Conservation (phyloP, 1,140 invertebrate genomes). For the Ctenoplectra terminalis region DNA sequence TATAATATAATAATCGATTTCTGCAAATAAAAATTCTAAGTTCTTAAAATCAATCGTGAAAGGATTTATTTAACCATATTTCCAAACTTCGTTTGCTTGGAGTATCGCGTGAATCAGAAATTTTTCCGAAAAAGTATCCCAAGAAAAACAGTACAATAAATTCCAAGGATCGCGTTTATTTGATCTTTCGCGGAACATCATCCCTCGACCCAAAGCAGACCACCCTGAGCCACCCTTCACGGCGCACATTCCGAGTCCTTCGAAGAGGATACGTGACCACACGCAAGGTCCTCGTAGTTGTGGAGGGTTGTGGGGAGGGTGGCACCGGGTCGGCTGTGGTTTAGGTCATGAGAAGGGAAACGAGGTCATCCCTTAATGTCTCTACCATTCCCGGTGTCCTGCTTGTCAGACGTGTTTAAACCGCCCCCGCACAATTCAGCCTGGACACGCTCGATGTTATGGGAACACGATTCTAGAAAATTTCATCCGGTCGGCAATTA, state of each 20-base stretch:
- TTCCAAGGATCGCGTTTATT: background rate
- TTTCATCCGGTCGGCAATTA: conserved; percentile 39
- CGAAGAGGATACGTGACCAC: conserved; percentile 56
- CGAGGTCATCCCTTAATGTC: conserved; percentile 59
- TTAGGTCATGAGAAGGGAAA: conserved; percentile 72
- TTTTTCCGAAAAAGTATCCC: background rate
- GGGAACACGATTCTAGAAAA: conserved; percentile 19
- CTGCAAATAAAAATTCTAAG: too few relatives aligned
- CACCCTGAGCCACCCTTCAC: conserved; percentile 35
- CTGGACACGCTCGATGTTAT: conserved; percentile 10
- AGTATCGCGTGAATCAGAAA: too few relatives aligned
- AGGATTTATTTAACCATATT: too few relatives aligned
- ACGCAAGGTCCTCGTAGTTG: conserved; percentile 53
- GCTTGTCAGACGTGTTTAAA: conserved; percentile 3
- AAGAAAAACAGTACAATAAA: background rate
- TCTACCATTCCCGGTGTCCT: background rate
- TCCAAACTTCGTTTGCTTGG: too few relatives aligned
- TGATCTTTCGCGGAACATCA: background rate
- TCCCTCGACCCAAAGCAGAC: conserved; percentile 3
- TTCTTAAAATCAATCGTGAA: too few relatives aligned
- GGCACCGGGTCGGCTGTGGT: conserved; percentile 43
- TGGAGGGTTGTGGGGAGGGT: conserved; percentile 45
- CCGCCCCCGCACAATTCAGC: background rate
- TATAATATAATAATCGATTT: too few relatives aligned
- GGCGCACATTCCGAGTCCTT: conserved; percentile 43